Evolutionary conservation across 2,888 invertebrate species (phyloP), one percentile per base, ranked within the genome.

Genomic region (Drosophila mimetica): DNA sequence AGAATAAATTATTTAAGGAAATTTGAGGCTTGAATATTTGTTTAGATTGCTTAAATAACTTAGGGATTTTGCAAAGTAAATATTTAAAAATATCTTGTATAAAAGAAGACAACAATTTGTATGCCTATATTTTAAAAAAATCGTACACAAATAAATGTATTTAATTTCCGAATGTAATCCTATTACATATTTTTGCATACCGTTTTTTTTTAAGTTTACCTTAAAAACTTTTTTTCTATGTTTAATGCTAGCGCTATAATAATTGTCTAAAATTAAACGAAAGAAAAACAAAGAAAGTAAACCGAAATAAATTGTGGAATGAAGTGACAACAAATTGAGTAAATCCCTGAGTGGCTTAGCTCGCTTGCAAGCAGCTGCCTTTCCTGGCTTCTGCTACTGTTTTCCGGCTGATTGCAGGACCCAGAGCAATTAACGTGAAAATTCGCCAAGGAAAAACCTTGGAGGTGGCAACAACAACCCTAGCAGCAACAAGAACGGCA

Each of bases 401-500:
- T 67, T 76, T 82, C 66, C 66, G 77, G 61, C 76, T 82, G 82
- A 82, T 82, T 76, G 83, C 78, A 72, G 66, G 51, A 71, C 75
- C 55, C 79, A 69, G 77, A 77, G 77, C 84, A 83, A 83, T 84
- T 83, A 83, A 84, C 78, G 84, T 73, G 75, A 83, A 82, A 83
- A 72, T 77, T 83, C 74, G 71, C 67, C 64, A 79, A 82, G 75
- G 67, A 76, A 79, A 75, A 75, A 71, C 58, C 54, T 37, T 50
- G 32, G 48, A 44, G 28, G 41, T n/a, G 39, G 22, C 18, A 44
- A 18, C 57, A 51, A 69, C 30, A 42, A 48, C 63, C 69, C 61
- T n/a, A 20, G 13, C 18, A 58, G 25, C 57, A 48, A 63, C 34
- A 42, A 48, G 59, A 71, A 66, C 13, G 16, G 20, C 13, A 55